Evolutionary conservation across 2,797 vertebrate species (phyloP), one percentile per base, ranked within the genome.

Genomic region (Myripristis murdjan): DNA sequence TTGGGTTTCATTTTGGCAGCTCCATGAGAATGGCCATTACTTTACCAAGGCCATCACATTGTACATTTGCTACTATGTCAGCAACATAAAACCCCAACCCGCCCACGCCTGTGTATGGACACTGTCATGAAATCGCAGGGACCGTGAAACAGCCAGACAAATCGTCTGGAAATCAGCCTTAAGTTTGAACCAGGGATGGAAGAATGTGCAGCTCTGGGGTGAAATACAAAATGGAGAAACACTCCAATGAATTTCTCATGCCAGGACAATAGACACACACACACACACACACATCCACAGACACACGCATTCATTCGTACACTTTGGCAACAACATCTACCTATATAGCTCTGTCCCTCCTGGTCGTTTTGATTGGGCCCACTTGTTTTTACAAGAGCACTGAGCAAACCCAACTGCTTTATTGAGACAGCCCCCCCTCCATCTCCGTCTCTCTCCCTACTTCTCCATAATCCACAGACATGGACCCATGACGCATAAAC

Each of bases 401-500:
- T 73, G 81, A 82, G 79, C 56, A 63, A 89, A 87, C 85, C 87
- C 83, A 81, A 82, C 83, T 87, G 84, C 79, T 92, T 91, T 91
- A 90, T 86, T 91, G 85, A 86, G 80, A 87, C 61, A 79, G 77
- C 61, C 77, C 79, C 73, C 57, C 48, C 16, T 11, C 16, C 18
- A 39, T 3, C n/a, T 26, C 18, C 20, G 54, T 35, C 54, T 56
- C 2, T 16, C 14, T 16, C 2, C 16, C 14, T 16, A 14, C 18
- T 54, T 15, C 23, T 20, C 47, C 3, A 22, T 15, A 10, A 15
- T 55, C 18, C 60, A 33, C 22, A 68, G 90, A 92, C 92, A 87
- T 92, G 83, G 92, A 91, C 92, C 87, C 89, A 89, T 87, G 74
- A 89, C 85, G 89, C 94, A 94, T 92, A 95, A 95, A 95, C 95